Evolutionary conservation across 2,113 vertebrate genomes (phyloP), one percentile per base, ranked within the genome.

Genomic region (Gambusia affinis): DNA sequence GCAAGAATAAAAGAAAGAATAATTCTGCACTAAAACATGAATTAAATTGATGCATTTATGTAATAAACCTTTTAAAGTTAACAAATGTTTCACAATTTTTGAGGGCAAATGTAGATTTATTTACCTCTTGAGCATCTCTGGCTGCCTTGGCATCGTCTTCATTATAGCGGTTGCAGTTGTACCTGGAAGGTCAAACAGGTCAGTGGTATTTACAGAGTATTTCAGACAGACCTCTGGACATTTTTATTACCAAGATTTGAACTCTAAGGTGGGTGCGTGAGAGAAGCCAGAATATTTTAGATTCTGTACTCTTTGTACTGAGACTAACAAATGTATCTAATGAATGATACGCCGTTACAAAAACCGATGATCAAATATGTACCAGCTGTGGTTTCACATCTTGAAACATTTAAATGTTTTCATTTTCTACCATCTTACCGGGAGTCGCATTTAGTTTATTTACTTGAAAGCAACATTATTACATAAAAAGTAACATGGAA

Each of bases 91-190:
- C 44, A 17, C 44, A 47, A 19, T 19, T 5, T 47, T n/a, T 66
- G 39, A 15, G 12, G 63, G 27, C 12, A 30, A 0, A 19, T 60
- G 1, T 8, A 63, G 24, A 3, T 33, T 54, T 30, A 19, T 35
- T 93, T 92, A 98, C 98, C 96, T 99, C 98, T 92, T 99, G 98
- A 61, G 98, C 98, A 85, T 99, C 98, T 91, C 98, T 95, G 73
- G 98, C 98, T 85, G 98, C 98, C 94, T 99, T 99, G 85, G 98
- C 98, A 90, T 99, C 98, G 86, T 99, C 98, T 94, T 99, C 98
- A 82, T 99, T 99, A 92, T 99, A 99, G 88, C 98, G 97, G 93
- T 99, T 99, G 92, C 98, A 99, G 93, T 99, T 99, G 95, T 99
- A 99, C 98, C 98, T 99, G 86, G 70, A 75, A 73, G 7, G 8